Percentiles rank a stretch among this genome's conserved stretches.
These are phyloP conservation scores for Bombus pyrosoma DNA, from an alignment of 1,140 invertebrate genomes.

Conservation along the genomic window DNA sequence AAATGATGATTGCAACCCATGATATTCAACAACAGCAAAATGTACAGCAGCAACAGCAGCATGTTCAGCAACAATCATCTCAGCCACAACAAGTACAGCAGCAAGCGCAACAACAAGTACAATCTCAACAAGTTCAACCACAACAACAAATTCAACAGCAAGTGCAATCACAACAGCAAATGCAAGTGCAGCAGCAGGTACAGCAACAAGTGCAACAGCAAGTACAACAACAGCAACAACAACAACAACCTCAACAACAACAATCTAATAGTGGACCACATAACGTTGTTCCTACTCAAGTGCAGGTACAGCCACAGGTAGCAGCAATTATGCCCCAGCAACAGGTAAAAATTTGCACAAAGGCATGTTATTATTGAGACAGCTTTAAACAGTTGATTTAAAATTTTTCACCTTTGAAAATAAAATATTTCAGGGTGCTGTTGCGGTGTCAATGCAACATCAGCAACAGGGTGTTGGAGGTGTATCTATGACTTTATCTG, in stretches of 20 bases:
- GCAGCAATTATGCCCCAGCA: conserved; percentile 84
- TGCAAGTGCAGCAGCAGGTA: conserved; percentile 71
- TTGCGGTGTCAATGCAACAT: conserved; percentile 81
- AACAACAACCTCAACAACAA: conserved; percentile 78
- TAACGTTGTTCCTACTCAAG: conserved; percentile 79
- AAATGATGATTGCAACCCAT: conserved; percentile 78
- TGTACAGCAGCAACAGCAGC: conserved; percentile 82
- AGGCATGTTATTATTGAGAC: background rate
- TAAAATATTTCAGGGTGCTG: conserved; percentile 74
- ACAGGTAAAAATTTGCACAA: conserved; percentile 76
- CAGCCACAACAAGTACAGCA: conserved; percentile 78
- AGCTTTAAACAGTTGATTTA: conserved; percentile 40
- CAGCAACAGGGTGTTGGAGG: conserved; percentile 84
- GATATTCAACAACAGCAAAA: conserved; percentile 82
- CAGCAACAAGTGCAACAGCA: conserved; percentile 80
- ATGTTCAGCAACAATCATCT: conserved; percentile 70
- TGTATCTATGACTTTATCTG: conserved; percentile 80
- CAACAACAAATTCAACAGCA: conserved; percentile 79
- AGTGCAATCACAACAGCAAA: conserved; percentile 73
- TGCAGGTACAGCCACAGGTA: conserved; percentile 82
- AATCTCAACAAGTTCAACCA: conserved; percentile 74
- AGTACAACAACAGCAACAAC: conserved; percentile 76
- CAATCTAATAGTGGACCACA: conserved; percentile 76
- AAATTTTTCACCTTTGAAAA: background rate
- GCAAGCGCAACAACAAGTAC: conserved; percentile 76